Evolutionary conservation across 2,113 vertebrate species (phyloP), one percentile per base, ranked within the genome.

Genomic region (Neopipo cinnamomea): DNA sequence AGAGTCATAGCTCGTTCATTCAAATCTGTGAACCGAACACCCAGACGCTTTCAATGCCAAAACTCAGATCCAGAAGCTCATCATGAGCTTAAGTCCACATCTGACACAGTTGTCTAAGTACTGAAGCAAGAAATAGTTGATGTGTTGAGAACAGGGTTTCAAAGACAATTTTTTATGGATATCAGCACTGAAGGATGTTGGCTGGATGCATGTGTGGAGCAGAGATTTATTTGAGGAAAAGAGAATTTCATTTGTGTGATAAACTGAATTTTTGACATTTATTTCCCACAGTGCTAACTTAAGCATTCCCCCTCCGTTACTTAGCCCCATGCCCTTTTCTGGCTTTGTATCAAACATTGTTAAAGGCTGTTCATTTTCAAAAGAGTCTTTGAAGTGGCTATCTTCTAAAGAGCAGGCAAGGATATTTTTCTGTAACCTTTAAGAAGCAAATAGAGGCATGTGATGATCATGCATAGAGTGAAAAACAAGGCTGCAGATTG

Each of bases 351-450:
- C 93, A 93, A 95, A 97, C 53, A 56, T 87, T 78, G 62, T 95
- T 95, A 81, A 94, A 97, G 66, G 66, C 88, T 93, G 49, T 82
- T 92, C 86, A 83, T 91, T 95, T 94, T 97, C 92, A 93, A 90
- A 96, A 91, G 93, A 82, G 58, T 50, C 88, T 95, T 96, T 96
- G 95, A 97, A 95, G 94, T 94, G 52, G 76, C 94, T 96, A 95
- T 97, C 95, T 97, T 97, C 89, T 96, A 71, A 97, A 91, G 55
- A 96, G 55, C 96, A 96, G 94, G 55, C 90, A 87, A 93, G 46
- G 70, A 96, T 96, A 49, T 92, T 96, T 94, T 91, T 93, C 91
- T 95, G 70, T 95, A 96, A 93, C 85, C 91, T 95, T 95, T 93
- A 82, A 79, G 89, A 95, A 93, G 62, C 41, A 85, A 94, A 93